A percentile compares a stretch with the other conserved stretches of the same genome.
These are phyloP conservation scores for Agrilus planipennis DNA, from an alignment of 1,140 invertebrate genomes.

Conservation along the genomic window DNA sequence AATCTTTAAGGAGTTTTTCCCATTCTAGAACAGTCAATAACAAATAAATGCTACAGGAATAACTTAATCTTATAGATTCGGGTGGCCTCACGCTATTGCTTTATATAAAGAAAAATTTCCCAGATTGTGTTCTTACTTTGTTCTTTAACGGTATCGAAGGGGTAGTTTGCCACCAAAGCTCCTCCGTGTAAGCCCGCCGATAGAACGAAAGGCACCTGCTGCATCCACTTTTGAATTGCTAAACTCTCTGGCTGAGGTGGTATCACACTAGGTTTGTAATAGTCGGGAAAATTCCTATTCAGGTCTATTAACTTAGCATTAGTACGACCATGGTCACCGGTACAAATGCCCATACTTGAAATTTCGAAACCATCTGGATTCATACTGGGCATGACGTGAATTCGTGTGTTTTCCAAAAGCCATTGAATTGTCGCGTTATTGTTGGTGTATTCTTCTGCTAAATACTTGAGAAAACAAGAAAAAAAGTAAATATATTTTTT, in stretches of 20 bases:
- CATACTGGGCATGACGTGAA: slow-evolving; percentile 44
- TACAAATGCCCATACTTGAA: slow-evolving; percentile 35
- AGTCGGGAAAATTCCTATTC: slow-evolving; percentile 39
- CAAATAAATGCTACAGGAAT: no score
- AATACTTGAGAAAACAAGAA: slow-evolving; percentile 29
- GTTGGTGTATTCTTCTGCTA: slow-evolving; percentile 33
- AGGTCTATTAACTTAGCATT: slow-evolving; percentile 33
- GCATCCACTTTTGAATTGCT: slow-evolving; percentile 36
- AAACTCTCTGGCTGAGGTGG: slow-evolving; percentile 32
- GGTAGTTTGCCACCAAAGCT: slow-evolving; percentile 43
- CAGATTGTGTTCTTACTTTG: slow-evolving; percentile 11
- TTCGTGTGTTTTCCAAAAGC: slow-evolving; percentile 38
- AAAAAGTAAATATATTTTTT: no score
- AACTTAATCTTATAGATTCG: no score
- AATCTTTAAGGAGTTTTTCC: slow-evolving; percentile 6
- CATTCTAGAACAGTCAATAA: slow-evolving; percentile 7
- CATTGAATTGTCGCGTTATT: no score
- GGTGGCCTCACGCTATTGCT: no score
- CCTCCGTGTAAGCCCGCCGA: slow-evolving; percentile 46
- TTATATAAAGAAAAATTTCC: not conserved
- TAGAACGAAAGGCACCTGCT: slow-evolving; percentile 37
- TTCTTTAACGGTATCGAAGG: slow-evolving; percentile 37
- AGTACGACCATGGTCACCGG: slow-evolving; percentile 31
- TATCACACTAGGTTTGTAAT: slow-evolving; percentile 22
- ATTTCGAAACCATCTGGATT: slow-evolving; percentile 41